phyloP scores from a whole-genome alignment of 1,140 invertebrate species.

The Tigriopus japonicus region DNA sequence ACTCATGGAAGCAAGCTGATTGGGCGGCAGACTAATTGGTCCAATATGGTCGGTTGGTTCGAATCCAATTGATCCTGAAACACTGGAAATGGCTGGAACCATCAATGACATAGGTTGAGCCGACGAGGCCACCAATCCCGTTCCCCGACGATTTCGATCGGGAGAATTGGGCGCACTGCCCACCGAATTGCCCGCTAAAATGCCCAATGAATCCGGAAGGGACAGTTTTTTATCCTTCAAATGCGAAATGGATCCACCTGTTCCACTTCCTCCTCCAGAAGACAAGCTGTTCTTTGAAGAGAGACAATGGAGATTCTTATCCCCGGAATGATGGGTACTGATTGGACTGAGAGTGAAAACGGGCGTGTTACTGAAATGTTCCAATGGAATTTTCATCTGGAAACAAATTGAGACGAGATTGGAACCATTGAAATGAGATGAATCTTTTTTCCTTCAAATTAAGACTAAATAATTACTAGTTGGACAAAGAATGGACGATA shows the following conservation, averaged over 20 bases:
- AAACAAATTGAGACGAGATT: no score
- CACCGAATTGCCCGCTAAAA: not conserved
- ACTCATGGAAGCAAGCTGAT: not conserved
- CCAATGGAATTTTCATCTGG: not conserved
- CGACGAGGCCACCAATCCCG: not conserved
- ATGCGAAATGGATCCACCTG: no score
- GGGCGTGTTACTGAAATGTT: not conserved
- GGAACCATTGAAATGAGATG: no score
- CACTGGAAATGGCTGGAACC: no score
- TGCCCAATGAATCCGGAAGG: no score
- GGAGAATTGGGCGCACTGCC: not conserved
- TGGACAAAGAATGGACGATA: no score
- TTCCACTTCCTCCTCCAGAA: not conserved
- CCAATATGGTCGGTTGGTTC: not conserved
- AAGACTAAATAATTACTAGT: no score
- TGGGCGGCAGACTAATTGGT: not conserved
- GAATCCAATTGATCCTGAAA: not conserved
- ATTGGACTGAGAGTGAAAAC: not conserved
- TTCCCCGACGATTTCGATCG: not conserved
- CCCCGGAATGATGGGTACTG: not conserved
- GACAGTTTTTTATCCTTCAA: no score
- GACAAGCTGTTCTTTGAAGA: not conserved
- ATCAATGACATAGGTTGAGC: no score
- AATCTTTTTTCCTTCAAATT: no score
- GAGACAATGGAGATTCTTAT: not conserved